Evolutionary conservation across 2,113 vertebrate species (phyloP), one percentile per base, ranked within the genome.

Genomic region (Siniperca knerii): DNA sequence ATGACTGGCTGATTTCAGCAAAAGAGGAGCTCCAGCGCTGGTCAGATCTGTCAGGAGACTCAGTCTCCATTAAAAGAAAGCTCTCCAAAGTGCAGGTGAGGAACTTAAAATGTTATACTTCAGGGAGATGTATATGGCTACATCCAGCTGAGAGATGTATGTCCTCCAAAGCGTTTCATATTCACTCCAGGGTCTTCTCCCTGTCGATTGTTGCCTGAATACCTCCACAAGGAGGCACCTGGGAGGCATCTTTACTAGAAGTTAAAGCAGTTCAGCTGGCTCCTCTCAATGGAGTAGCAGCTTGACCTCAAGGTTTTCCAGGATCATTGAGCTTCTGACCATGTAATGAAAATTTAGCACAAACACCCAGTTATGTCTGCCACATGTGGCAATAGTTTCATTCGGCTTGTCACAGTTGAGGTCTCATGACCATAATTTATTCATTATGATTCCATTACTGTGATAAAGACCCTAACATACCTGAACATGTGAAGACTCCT

Each of bases 11-110:
- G 70, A 95, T 97, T 65, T 99, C 97, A 10, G 98, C 98, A 12
- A 98, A 98, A 89, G 98, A 99, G 92, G 98, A 99, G 79, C 96
- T 99, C 29, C 97, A 99, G 61, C 97, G 98, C 67, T 99, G 98
- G 98, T 97, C 96, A 0, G 98, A 99, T 83, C 79, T 96, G 70
- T 97, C 97, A 25, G 98, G 97, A 89, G 97, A 99, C 81, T 95
- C 96, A 0, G 29, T 93, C n/a, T 94, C 96, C 15, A 90, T 97
- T 72, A 96, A 97, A 87, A 97, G 97, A 85, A 99, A 99, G 77
- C 90, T 99, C 44, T 91, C 93, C 58, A 99, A 97, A 94, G 97
- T 99, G 77, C 97, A 96, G 95, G 98, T 99, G 81, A 94, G 95
- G n/a, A 84, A 65, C 3, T n/a, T 13, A 23, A 82, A 18, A 23